Conservation (phyloP, 2,888 invertebrate genomes). For the Drosophila rubida region DNA sequence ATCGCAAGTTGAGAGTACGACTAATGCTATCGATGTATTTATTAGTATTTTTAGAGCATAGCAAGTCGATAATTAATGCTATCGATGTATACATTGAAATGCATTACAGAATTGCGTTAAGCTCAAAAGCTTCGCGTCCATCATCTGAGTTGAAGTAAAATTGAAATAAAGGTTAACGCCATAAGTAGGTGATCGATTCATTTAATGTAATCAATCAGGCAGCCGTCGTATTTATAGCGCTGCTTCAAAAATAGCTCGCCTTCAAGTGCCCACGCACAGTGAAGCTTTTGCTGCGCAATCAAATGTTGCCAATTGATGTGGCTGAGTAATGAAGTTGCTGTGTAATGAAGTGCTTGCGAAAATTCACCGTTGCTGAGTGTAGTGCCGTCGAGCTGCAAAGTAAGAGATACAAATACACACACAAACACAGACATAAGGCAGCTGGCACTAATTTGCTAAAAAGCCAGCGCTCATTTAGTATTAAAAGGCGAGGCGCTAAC, state of each 20-base stretch:
- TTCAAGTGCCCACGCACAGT: no score
- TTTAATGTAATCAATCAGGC: not conserved
- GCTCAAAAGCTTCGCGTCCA: no score
- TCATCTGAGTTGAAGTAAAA: no score
- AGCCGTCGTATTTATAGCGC: not conserved
- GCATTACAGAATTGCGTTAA: no score
- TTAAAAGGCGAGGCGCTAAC: conserved; percentile 65
- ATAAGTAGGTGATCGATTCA: not conserved
- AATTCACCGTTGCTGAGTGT: no score
- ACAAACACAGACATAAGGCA: conserved; percentile 16
- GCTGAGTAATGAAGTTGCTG: not conserved
- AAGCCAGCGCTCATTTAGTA: conserved; percentile 69
- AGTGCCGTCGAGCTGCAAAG: no score
- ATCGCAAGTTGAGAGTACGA: no score
- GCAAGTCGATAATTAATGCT: no score
- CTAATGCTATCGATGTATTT: no score
- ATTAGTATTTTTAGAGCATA: no score
- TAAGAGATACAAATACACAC: not conserved
- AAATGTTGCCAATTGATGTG: not conserved
- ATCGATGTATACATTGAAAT: no score
- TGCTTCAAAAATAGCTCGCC: not conserved
- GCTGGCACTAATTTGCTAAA: conserved; percentile 68
- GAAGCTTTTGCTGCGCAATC: not conserved
- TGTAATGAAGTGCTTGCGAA: not conserved
- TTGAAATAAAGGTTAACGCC: not conserved